phyloP scores from a whole-genome alignment of 2,888 invertebrate species.

The Gnatocerus cornutus region DNA sequence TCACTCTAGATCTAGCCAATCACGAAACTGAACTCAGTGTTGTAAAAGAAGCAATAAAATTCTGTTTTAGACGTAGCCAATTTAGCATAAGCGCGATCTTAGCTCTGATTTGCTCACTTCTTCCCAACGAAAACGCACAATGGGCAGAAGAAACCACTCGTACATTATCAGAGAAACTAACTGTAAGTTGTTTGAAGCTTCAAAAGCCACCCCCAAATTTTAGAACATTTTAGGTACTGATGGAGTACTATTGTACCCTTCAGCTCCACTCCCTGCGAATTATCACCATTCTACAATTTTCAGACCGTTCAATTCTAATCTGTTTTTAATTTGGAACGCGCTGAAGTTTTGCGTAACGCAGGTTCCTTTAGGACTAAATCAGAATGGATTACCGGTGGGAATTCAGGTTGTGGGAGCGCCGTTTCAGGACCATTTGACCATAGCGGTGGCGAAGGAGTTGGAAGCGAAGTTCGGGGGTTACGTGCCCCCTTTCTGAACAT shows the following conservation, averaged over 20 bases:
- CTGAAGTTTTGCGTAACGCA: conserved; percentile 88
- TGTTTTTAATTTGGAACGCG: conserved; percentile 90
- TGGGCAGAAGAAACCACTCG: conserved; percentile 79
- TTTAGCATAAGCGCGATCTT: conserved; percentile 81
- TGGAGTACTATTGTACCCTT: conserved; percentile 89
- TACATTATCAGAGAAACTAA: conserved; percentile 75
- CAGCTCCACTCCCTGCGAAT: conserved; percentile 86
- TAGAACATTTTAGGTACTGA: conserved; percentile 82
- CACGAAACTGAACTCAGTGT: conserved; percentile 74
- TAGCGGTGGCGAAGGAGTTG: conserved; percentile 83
- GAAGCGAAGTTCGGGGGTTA: conserved; percentile 82
- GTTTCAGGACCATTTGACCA: conserved; percentile 80
- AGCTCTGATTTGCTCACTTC: conserved; percentile 77
- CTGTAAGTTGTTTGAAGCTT: conserved; percentile 70
- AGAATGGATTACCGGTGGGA: conserved; percentile 85
- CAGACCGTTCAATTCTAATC: conserved; percentile 87
- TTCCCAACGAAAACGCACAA: conserved; percentile 78
- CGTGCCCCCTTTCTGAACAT: conserved; percentile 73
- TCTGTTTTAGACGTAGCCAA: conserved; percentile 75
- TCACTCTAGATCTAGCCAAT: conserved; percentile 78
- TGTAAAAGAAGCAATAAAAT: conserved; percentile 75
- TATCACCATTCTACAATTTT: conserved; percentile 87
- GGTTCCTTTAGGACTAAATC: conserved; percentile 85
- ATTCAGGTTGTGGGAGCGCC: conserved; percentile 82
- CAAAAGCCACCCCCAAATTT: conserved; percentile 53